These are phyloP conservation scores for Apostichopus leukothele DNA, from an alignment of 53 echinoderm and acorn worm species.

Conservation along the genomic window DNA sequence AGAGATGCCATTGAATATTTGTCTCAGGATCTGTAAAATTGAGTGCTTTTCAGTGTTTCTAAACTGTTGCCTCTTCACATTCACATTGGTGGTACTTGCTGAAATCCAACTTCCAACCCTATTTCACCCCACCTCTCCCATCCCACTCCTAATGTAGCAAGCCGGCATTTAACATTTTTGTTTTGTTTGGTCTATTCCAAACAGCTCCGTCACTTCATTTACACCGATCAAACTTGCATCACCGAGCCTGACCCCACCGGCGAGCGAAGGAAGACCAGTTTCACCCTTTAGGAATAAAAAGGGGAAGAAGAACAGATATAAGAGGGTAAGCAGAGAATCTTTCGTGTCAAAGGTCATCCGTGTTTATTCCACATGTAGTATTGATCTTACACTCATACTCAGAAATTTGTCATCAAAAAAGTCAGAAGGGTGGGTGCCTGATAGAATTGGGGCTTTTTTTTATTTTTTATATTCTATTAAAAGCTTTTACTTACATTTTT, in stretches of 20 bases:
- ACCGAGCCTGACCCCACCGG: slow-evolving; percentile 5
- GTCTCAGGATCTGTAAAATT: neutral
- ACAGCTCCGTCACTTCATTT: neutral
- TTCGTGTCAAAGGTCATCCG: too few relatives aligned
- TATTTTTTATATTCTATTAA: too few relatives aligned
- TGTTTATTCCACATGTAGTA: too few relatives aligned
- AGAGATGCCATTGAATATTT: too few relatives aligned
- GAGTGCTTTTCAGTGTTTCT: neutral
- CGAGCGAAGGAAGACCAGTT: slow-evolving; percentile 25
- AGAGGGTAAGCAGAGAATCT: slow-evolving; percentile 16
- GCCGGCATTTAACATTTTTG: too few relatives aligned
- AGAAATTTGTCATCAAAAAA: too few relatives aligned
- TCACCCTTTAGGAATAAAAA: slow-evolving; percentile 45
- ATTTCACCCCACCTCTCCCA: too few relatives aligned
- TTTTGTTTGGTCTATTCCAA: neutral
- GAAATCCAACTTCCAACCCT: neutral
- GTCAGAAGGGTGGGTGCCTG: too few relatives aligned
- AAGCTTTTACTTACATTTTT: too few relatives aligned
- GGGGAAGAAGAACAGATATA: slow-evolving; percentile 39
- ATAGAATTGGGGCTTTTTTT: too few relatives aligned
- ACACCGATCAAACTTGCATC: slow-evolving; percentile 16
- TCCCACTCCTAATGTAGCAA: too few relatives aligned
- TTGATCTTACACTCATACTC: too few relatives aligned
- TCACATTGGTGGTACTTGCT: neutral
- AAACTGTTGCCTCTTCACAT: neutral